phyloP scores from a whole-genome alignment of 2,888 invertebrate species.

The Listrodromus nycthemerus region DNA sequence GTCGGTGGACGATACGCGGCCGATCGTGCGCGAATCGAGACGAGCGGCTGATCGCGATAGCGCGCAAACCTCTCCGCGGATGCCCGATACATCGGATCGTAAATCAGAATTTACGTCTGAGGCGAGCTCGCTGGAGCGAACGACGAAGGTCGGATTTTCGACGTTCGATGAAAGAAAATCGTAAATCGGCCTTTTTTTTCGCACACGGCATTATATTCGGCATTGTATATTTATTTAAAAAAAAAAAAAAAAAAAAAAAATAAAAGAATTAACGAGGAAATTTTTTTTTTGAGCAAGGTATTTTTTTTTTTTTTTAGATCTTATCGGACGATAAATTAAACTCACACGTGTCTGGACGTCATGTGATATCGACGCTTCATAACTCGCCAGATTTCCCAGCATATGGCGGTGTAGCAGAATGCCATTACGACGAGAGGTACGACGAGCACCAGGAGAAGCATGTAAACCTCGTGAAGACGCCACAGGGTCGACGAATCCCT shows the following conservation, averaged over 20 bases:
- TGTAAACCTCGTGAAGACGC: conserved; percentile 87
- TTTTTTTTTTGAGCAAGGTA: background rate
- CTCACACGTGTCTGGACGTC: conserved; percentile 86
- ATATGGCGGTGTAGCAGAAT: conserved; percentile 88
- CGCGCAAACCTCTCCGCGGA: background rate
- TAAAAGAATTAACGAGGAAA: background rate
- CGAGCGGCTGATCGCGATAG: background rate
- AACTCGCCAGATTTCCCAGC: conserved; percentile 88
- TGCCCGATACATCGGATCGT: conserved; percentile 50
- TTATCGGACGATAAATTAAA: conserved; percentile 57
- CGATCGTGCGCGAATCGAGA: background rate
- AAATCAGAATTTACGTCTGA: conserved; percentile 56
- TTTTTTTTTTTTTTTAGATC: background rate
- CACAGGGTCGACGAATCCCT: conserved; percentile 85
- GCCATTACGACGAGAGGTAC: conserved; percentile 88
- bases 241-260: conserved; percentile 11
- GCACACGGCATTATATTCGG: background rate
- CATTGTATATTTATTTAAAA: too few relatives aligned
- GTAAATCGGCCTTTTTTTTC: background rate
- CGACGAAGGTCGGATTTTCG: conserved; percentile 45
- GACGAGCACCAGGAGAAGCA: conserved; percentile 87
- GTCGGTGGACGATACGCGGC: background rate
- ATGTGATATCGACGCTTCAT: conserved; percentile 87
- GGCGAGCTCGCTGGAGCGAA: conserved; percentile 9
- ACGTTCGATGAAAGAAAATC: conserved; percentile 2